A percentile compares a stretch with the other conserved stretches of the same genome.
Conservation (phyloP, 2,113 vertebrate species). For the Chelonoidis abingdonii region DNA sequence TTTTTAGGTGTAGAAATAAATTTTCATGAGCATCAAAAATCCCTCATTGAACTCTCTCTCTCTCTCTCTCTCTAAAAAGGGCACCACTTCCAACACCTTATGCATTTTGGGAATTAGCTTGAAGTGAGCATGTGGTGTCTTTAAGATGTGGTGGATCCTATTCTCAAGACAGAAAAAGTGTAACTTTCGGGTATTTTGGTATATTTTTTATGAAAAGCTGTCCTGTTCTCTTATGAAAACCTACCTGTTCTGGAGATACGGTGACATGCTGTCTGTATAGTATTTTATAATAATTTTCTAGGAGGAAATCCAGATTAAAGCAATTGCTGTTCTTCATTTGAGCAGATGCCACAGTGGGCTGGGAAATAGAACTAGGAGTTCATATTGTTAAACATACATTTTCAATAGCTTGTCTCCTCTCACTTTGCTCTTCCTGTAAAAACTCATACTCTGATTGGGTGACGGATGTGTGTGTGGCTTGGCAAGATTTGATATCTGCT, state of each 20-base stretch:
- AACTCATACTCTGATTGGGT: neutral
- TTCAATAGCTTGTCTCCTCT: neutral
- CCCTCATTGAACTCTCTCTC: neutral
- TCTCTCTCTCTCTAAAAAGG: neutral
- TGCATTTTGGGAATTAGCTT: neutral
- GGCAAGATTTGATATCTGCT: neutral
- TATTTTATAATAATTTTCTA: neutral
- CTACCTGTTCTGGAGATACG: fast-evolving
- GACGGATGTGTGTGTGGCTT: neutral
- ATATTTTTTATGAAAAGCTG: neutral
- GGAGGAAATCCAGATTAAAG: neutral
- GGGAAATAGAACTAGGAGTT: neutral
- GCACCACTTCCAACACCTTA: too few species aligned
- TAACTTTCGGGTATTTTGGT: neutral
- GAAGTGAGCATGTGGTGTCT: neutral
- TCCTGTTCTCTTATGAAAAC: neutral
- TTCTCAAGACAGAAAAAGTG: neutral
- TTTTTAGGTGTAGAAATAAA: neutral
- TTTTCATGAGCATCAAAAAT: neutral
- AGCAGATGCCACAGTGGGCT: fast-evolving
- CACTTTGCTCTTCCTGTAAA: neutral
- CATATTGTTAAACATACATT: neutral
- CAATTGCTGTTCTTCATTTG: neutral
- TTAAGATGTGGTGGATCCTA: neutral
- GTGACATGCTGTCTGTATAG: neutral